phyloP scores from a whole-genome alignment of 2,113 vertebrate species.

The Mus spicilegus region DNA sequence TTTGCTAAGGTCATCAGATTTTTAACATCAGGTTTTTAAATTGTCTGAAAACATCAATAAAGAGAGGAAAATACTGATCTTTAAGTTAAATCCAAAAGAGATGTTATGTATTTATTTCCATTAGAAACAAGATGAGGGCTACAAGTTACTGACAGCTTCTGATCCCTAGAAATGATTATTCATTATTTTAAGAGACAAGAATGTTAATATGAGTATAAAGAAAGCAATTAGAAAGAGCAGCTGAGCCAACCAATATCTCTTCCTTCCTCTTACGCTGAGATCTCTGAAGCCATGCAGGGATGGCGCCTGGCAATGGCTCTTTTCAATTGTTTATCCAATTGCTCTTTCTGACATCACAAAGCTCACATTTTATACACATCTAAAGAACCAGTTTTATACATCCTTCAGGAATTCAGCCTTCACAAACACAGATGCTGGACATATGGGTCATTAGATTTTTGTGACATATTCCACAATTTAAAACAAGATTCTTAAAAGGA shows the following conservation, averaged over 20 bases:
- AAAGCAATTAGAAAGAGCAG: slow-evolving; percentile 18
- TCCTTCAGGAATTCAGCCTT: slow-evolving; percentile 50
- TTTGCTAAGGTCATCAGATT: slow-evolving; percentile 5
- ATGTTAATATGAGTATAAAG: background rate
- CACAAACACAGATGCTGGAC: slow-evolving; percentile 47
- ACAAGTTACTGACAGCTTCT: slow-evolving; percentile 21
- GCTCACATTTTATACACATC: slow-evolving; percentile 41
- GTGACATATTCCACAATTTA: slow-evolving; percentile 16
- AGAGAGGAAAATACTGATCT: slow-evolving; percentile 4
- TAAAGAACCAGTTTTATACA: slow-evolving; percentile 34
- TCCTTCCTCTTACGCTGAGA: background rate
- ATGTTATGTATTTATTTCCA: slow-evolving; percentile 34
- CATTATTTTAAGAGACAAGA: background rate
- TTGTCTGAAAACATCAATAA: slow-evolving; percentile 14
- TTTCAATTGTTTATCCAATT: slow-evolving; percentile 30
- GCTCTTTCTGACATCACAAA: slow-evolving; percentile 45
- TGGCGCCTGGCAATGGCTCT: background rate
- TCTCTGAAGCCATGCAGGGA: background rate
- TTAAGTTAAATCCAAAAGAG: slow-evolving; percentile 43
- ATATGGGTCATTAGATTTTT: slow-evolving; percentile 51
- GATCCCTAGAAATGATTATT: background rate
- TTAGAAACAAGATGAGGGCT: slow-evolving; percentile 34
- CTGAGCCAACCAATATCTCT: background rate
- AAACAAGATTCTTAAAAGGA: slow-evolving; percentile 46
- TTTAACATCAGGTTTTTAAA: background rate